A percentile compares a stretch with the other conserved stretches of the same genome.
phyloP scores from a whole-genome alignment of 2,113 vertebrate species.

The Sigmodon hispidus region DNA sequence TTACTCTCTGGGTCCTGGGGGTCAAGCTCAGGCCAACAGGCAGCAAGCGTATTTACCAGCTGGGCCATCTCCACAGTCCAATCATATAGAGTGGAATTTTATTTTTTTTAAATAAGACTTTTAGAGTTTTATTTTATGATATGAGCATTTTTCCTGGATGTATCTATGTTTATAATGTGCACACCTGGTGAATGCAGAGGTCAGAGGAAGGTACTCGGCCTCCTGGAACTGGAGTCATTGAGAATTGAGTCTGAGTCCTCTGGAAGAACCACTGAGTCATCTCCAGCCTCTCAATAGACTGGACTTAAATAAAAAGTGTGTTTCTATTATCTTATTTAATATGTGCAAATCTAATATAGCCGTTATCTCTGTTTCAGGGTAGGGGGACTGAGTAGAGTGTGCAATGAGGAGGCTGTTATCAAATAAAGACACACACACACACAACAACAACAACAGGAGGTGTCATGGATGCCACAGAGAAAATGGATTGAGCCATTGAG shows the following conservation, averaged over 20 bases:
- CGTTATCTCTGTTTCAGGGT: not conserved
- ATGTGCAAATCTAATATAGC: not conserved
- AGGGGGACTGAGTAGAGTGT: not conserved
- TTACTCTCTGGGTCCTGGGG: too few relatives aligned
- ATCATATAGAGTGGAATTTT: too few relatives aligned
- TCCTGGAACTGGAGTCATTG: not conserved
- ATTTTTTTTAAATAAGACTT: not conserved
- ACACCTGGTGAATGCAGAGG: not conserved
- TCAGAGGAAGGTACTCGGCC: not conserved
- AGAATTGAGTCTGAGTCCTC: not conserved
- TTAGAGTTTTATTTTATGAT: not conserved
- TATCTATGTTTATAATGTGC: not conserved
- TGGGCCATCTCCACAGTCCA: too few relatives aligned
- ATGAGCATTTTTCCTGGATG: not conserved
- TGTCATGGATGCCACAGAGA: not conserved
- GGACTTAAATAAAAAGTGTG: not conserved
- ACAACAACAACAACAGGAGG: not conserved
- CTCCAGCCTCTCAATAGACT: not conserved
- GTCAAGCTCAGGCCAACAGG: not conserved
- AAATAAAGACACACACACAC: not conserved
- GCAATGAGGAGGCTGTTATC: accelerated
- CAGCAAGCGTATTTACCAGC: not conserved
- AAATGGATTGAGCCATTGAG: not conserved
- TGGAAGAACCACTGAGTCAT: not conserved
- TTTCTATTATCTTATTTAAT: not conserved